Evolutionary conservation across 2,113 vertebrate species (phyloP), one percentile per base, ranked within the genome.

Genomic region (Oncorhynchus tshawytscha): DNA sequence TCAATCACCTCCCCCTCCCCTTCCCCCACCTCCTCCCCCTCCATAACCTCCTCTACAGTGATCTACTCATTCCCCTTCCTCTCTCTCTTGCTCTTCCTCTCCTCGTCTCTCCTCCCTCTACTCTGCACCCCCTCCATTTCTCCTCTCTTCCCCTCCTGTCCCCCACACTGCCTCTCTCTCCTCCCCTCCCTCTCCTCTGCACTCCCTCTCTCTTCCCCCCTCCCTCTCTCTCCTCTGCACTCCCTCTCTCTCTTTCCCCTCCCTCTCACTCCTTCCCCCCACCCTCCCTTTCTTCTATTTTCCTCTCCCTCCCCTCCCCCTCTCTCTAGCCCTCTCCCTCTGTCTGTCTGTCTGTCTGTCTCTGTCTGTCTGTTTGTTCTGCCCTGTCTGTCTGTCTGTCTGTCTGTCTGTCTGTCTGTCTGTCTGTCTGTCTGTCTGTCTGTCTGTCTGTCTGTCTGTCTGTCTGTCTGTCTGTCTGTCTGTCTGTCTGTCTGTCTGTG

Each of bases 51-150:
- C 12, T 27, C 25, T 62, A 5, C 5, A 62, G 59, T 62, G 59
- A n/a, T 62, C 2, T n/a, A n/a, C 7, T 62, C 22, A 62, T 22
- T 8, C 59, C 22, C 5, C 64, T 24, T 66, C 7, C n/a, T 66
- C n/a, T 29, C 64, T 27, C 22, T 66, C 64, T 66, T 22, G 9
- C 18, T 24, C 62, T 65, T 24, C 62, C 22, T 11, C 22, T 65
- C 62, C 22, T 8, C 54, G 9, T 24, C 27, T 25, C 15, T 25
- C 29, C 67, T 45, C 20, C 25, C 27, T 67, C 2, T 67, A 5
- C 34, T 57, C 12, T 27, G 29, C 51, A 5, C 84, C 80, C 81
- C 74, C 3, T 25, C 27, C 72, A 75, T 77, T 80, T 15, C 5
- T 18, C 24, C n/a, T 31, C 8, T 18, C 22, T n/a, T 65, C 62